These are phyloP conservation scores for Artibeus jamaicensis DNA, from an alignment of 2,797 vertebrate species.

Conservation along the genomic window DNA sequence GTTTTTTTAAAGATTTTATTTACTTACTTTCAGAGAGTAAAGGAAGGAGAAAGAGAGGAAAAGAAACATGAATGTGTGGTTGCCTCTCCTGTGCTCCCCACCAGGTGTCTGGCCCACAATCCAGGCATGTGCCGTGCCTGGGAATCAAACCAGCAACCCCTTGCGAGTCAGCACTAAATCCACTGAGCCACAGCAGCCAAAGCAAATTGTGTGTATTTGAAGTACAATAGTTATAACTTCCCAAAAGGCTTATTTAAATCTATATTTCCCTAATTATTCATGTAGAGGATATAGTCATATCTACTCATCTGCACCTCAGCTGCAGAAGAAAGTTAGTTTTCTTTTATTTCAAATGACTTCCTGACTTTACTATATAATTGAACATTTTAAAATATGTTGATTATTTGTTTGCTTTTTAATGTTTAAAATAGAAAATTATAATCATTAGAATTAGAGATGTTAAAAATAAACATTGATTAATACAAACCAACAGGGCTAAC, in stretches of 20 bases:
- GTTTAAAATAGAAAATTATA: slow-evolving; percentile 16
- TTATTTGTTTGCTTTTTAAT: slow-evolving; percentile 5
- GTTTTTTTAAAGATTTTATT: too few relatives aligned
- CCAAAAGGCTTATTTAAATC: not conserved
- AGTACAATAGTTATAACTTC: not conserved
- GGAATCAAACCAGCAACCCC: too few relatives aligned
- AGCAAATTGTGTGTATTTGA: not conserved
- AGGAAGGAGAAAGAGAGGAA: too few relatives aligned
- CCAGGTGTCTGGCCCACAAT: too few relatives aligned
- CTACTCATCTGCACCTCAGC: not conserved
- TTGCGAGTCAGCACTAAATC: too few relatives aligned
- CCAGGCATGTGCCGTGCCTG: too few relatives aligned
- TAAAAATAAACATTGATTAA: slow-evolving; percentile 21
- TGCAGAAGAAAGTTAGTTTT: slow-evolving; percentile 11
- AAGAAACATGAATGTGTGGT: too few relatives aligned
- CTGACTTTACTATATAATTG: not conserved
- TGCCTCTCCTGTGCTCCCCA: too few relatives aligned
- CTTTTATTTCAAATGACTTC: not conserved
- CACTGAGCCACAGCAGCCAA: too few relatives aligned
- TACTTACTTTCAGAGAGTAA: too few relatives aligned
- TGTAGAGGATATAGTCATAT: not conserved
- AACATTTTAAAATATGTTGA: not conserved
- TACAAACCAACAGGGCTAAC: not conserved
- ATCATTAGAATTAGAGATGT: not conserved
- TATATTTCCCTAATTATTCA: not conserved